Conservation (phyloP, 2,113 vertebrate genomes). For the Heterochromis multidens region DNA sequence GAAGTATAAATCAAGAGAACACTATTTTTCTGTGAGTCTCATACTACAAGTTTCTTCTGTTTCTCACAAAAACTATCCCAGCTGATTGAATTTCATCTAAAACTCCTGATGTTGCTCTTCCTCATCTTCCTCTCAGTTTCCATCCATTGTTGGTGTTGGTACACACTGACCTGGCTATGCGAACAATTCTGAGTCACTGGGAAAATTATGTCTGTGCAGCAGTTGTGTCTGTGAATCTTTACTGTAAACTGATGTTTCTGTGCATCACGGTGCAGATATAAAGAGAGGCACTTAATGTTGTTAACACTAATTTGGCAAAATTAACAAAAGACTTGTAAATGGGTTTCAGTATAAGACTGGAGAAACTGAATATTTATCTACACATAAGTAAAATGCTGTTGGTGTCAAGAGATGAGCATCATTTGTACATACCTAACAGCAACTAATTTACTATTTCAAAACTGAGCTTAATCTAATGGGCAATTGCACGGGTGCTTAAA, state of each 20-base stretch:
- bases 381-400: not conserved
- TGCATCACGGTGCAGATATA: not conserved
- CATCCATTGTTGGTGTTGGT: not conserved
- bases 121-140: not conserved
- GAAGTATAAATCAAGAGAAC: not conserved
- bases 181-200: not conserved
- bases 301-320: no score
- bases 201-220: not conserved
- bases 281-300: no score
- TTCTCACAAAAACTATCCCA: not conserved
- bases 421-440: not conserved
- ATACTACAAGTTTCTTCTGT: not conserved
- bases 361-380: no score
- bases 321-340: no score
- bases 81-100: not conserved
- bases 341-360: no score
- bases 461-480: not conserved
- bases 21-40: not conserved
- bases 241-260: not conserved
- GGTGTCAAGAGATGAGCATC: rapidly evolving
- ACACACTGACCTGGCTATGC: not conserved
- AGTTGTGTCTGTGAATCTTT: not conserved
- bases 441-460: not conserved
- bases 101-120: not conserved
- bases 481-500: not conserved